Percentiles rank a stretch among this genome's conserved stretches.
Conservation (phyloP, 2,888 invertebrate genomes). For the Vandiemenella viatica region DNA sequence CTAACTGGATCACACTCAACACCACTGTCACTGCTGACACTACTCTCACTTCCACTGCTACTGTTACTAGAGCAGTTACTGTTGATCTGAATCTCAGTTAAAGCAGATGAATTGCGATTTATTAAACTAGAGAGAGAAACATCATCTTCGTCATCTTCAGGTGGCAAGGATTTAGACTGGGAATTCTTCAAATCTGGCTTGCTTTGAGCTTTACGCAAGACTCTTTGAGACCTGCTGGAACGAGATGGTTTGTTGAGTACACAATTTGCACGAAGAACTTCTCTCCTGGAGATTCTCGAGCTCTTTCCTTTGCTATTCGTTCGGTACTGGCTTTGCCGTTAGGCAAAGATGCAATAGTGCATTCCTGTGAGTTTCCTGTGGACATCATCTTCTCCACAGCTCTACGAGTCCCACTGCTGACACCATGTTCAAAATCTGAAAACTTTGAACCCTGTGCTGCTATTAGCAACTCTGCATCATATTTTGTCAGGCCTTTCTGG, state of each 20-base stretch:
- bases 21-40: background rate
- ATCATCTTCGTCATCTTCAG: slow-evolving; percentile 14
- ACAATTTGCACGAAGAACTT: background rate
- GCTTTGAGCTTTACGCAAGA: background rate
- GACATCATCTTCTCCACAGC: slow-evolving; percentile 10
- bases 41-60: background rate
- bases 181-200: background rate
- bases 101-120: slow-evolving; percentile 5
- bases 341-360: background rate
- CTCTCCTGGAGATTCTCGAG: slow-evolving; percentile 17
- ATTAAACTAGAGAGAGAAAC: slow-evolving; percentile 11
- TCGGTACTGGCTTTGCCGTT: background rate
- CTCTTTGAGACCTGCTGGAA: too few species aligned
- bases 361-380: slow-evolving; percentile 1
- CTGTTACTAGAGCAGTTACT: slow-evolving; percentile 29
- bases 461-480: slow-evolving; percentile 74
- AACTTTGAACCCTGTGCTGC: slow-evolving; percentile 66
- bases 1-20: background rate
- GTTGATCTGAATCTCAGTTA: slow-evolving; percentile 29
- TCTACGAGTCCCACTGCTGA: slow-evolving; percentile 8
- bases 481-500: slow-evolving; percentile 72
- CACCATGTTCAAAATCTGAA: slow-evolving; percentile 38
- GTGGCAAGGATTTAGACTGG: background rate
- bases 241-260: background rate
- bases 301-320: slow-evolving; percentile 6